Evolutionary conservation across 2,113 vertebrate genomes (phyloP).

Genomic region (Chaetorhynchus papuensis): DNA sequence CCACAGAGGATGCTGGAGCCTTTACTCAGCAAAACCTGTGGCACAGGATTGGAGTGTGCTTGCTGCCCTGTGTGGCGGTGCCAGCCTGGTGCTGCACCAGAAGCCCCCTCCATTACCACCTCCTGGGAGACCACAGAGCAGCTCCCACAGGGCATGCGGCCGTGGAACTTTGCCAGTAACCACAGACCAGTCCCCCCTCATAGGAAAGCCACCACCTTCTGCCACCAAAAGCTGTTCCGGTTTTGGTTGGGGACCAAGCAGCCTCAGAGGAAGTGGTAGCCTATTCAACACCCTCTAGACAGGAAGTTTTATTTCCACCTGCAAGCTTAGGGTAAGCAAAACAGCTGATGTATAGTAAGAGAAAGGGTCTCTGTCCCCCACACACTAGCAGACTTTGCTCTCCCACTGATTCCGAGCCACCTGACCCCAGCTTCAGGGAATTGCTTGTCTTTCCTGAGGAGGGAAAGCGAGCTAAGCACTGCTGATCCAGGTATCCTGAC

Average conservation of each 20-base stretch:
- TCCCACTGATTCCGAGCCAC: neutral
- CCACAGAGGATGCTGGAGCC: neutral
- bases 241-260: neutral
- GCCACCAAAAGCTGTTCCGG: neutral
- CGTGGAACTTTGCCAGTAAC: neutral
- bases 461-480: neutral
- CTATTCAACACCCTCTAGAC: neutral
- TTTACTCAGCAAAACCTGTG: neutral
- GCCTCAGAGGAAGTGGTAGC: neutral
- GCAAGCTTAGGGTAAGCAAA: neutral
- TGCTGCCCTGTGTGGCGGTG: fast-evolving
- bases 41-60: neutral
- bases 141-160: fast-evolving
- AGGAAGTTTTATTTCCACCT: neutral
- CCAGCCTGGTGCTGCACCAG: neutral
- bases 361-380: neutral
- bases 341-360: neutral
- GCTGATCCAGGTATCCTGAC: neutral
- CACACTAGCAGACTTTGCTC: neutral
- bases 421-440: neutral
- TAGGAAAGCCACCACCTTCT: neutral
- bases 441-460: neutral
- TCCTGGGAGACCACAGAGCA: neutral
- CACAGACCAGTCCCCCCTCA: neutral
- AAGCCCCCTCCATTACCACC: neutral